Evolutionary conservation across 2,888 invertebrate species (phyloP).

Genomic region (Cheilosia urbana): DNA sequence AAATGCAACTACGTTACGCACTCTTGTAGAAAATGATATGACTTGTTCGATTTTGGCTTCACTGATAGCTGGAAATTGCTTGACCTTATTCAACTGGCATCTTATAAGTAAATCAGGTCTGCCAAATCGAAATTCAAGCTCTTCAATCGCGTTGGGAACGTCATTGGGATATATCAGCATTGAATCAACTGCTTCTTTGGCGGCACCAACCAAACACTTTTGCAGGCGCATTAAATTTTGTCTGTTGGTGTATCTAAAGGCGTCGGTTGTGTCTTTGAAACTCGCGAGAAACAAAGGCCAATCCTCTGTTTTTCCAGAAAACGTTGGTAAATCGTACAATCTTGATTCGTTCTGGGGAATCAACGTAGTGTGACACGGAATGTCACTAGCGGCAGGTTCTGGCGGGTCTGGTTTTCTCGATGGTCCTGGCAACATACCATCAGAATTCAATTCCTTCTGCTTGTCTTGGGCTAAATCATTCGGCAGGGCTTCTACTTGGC

Average conservation of each 20-base stretch:
- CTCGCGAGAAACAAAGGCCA: slow-evolving; percentile 53
- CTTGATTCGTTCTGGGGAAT: not conserved
- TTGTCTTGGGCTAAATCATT: too few species aligned
- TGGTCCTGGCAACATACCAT: too few species aligned
- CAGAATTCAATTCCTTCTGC: too few species aligned
- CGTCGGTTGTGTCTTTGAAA: slow-evolving; percentile 47
- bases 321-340: slow-evolving; percentile 57
- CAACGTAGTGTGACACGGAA: not conserved
- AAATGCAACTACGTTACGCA: too few species aligned
- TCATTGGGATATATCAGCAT: too few species aligned
- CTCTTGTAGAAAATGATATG: slow-evolving; percentile 14
- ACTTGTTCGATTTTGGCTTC: slow-evolving; percentile 26
- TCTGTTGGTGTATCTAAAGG: slow-evolving; percentile 37
- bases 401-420: too few species aligned
- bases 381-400: too few species aligned
- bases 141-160: too few species aligned
- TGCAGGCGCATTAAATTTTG: slow-evolving; percentile 53
- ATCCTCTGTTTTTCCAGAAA: slow-evolving; percentile 55
- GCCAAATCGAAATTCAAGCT: slow-evolving; percentile 53
- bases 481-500: too few species aligned
- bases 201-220: slow-evolving; percentile 39
- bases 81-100: slow-evolving; percentile 29
- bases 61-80: slow-evolving; percentile 34
- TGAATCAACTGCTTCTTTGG: slow-evolving; percentile 48
- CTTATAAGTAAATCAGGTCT: slow-evolving; percentile 45